Evolutionary conservation across 2,888 invertebrate genomes (phyloP).

Genomic region (Diaprepes abbreviatus): DNA sequence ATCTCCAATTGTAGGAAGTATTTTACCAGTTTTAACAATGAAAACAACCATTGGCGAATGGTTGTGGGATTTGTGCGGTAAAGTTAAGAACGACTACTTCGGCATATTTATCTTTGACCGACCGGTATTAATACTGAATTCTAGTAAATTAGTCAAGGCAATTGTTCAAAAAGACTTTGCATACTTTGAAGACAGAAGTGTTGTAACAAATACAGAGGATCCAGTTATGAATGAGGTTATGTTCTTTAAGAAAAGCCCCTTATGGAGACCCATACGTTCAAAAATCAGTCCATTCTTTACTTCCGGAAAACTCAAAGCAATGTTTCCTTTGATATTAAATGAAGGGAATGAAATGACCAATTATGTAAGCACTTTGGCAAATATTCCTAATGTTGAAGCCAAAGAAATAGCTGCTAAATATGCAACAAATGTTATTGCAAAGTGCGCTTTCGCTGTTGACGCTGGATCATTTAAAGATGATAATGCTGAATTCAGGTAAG

Average conservation of each 20-base stretch:
- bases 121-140: slow-evolving; percentile 67
- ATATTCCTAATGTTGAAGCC: slow-evolving; percentile 53
- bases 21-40: slow-evolving; percentile 32
- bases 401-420: slow-evolving; percentile 64
- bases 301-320: slow-evolving; percentile 71
- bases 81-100: slow-evolving; percentile 60
- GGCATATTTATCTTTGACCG: slow-evolving; percentile 70
- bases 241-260: slow-evolving; percentile 67
- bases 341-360: slow-evolving; percentile 46
- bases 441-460: slow-evolving; percentile 67
- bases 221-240: slow-evolving; percentile 66
- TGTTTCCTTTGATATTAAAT: slow-evolving; percentile 68
- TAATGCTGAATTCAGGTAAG: slow-evolving; percentile 62
- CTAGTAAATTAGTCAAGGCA: slow-evolving; percentile 68
- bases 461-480: slow-evolving; percentile 63
- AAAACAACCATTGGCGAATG: slow-evolving; percentile 32
- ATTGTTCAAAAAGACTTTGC: slow-evolving; percentile 69
- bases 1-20: slow-evolving; percentile 55
- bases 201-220: slow-evolving; percentile 66
- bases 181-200: slow-evolving; percentile 68
- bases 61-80: slow-evolving; percentile 31
- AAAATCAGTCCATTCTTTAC: slow-evolving; percentile 72
- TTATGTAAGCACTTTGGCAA: slow-evolving; percentile 9
- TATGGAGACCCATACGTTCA: slow-evolving; percentile 71
- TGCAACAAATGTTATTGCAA: slow-evolving; percentile 68